Conservation (phyloP, 2,888 invertebrate species). For the Rhingia rostrata region DNA sequence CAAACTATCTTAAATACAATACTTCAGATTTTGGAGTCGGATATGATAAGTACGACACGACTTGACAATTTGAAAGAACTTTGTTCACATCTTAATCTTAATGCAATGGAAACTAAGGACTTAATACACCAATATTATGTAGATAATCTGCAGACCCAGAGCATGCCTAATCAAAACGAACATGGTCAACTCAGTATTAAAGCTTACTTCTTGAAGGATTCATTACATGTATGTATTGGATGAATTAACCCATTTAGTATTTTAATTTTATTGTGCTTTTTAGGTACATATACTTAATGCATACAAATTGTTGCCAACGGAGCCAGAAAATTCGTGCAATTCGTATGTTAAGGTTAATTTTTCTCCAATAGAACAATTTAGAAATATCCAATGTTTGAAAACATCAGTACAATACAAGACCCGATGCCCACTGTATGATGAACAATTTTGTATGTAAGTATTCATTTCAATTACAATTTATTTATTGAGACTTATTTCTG, state of each 20-base stretch:
- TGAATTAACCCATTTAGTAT: neutral
- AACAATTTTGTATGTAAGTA: slow-evolving; percentile 27
- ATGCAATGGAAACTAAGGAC: slow-evolving; percentile 16
- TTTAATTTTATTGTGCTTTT: neutral
- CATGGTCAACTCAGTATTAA: slow-evolving; percentile 28
- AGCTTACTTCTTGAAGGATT: neutral
- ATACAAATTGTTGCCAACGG: slow-evolving; percentile 5
- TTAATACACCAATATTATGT: slow-evolving; percentile 19
- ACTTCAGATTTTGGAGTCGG: neutral
- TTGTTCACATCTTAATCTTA: neutral
- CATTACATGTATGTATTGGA: slow-evolving; percentile 2
- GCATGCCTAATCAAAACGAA: neutral
- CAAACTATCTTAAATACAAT: neutral
- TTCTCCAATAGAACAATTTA: slow-evolving; percentile 5
- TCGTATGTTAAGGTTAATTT: slow-evolving; percentile 27
- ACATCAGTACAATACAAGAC: slow-evolving; percentile 16
- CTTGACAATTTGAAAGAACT: neutral
- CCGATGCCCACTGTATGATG: slow-evolving; percentile 21
- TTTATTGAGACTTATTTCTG: no score
- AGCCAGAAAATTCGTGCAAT: slow-evolving; percentile 17
- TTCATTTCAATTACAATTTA: no score
- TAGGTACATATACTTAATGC: slow-evolving; percentile 34
- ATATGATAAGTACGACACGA: neutral
- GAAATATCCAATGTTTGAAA: neutral
- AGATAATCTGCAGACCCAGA: slow-evolving; percentile 1